These are phyloP conservation scores for Xyliphius kryptos DNA, from an alignment of 2,113 vertebrate species.

Conservation along the genomic window DNA sequence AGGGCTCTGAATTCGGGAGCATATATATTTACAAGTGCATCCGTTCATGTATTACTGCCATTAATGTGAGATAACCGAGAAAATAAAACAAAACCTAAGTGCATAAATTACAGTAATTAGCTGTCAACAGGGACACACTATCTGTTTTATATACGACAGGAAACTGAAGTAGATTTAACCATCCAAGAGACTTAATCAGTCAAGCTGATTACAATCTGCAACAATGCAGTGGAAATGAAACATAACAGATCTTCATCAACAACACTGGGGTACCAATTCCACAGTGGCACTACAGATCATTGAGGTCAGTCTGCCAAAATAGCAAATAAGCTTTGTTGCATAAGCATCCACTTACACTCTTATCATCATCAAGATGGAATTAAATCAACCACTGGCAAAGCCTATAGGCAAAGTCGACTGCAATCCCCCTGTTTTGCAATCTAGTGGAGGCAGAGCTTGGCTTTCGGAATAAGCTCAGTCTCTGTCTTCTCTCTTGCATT, in stretches of 20 bases:
- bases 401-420: background rate
- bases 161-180: background rate
- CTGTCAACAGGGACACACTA: conserved; percentile 6
- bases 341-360: background rate
- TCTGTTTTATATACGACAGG: no score
- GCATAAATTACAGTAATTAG: conserved; percentile 26
- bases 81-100: conserved; percentile 5
- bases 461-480: background rate
- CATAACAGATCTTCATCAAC: conserved; percentile 2
- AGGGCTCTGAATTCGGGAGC: background rate
- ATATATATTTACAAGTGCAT: conserved; percentile 21
- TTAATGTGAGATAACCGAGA: background rate
- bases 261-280: conserved; percentile 1
- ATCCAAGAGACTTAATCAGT: conserved; percentile 4
- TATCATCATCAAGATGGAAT: background rate
- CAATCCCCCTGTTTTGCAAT: background rate
- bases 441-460: background rate
- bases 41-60: background rate
- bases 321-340: background rate
- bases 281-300: background rate
- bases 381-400: background rate
- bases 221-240: background rate
- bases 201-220: conserved; percentile 20
- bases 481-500: background rate
- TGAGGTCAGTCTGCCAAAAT: background rate